These are phyloP conservation scores for Tangara arthus DNA, from an alignment of 2,797 vertebrate genomes.

Conservation along the genomic window DNA sequence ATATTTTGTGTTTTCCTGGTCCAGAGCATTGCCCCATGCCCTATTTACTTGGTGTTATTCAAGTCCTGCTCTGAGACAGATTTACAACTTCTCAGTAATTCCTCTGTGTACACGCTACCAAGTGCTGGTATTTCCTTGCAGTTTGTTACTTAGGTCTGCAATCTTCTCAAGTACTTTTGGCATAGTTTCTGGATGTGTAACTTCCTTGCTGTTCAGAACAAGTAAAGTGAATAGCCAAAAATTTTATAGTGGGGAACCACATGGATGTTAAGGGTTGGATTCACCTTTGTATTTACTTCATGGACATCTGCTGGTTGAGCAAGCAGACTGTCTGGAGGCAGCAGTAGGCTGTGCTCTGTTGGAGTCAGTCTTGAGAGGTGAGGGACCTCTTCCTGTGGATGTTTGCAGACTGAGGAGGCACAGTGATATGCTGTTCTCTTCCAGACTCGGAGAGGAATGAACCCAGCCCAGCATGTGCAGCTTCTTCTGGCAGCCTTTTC, in stretches of 20 bases:
- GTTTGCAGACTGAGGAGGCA: neutral
- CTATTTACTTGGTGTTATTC: neutral
- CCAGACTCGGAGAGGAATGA: neutral
- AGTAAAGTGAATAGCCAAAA: neutral
- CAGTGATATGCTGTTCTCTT: neutral
- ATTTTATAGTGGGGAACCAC: neutral
- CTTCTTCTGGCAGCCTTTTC: neutral
- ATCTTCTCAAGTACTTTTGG: neutral
- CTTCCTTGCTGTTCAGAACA: neutral
- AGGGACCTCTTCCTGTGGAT: neutral
- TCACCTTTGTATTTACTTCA: neutral
- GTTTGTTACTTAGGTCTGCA: neutral
- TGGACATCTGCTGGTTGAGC: neutral
- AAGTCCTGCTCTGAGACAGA: neutral
- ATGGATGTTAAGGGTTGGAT: neutral
- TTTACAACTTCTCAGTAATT: neutral
- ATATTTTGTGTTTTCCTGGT: neutral
- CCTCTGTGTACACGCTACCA: neutral
- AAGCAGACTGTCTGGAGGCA: neutral
- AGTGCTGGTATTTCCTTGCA: neutral
- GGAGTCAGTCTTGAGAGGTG: neutral
- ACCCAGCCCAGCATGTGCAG: accelerated
- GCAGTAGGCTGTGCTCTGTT: neutral
- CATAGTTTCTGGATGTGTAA: neutral
- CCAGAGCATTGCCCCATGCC: neutral